Evolutionary conservation across 2,797 vertebrate species (phyloP), one percentile per base, ranked within the genome.

Genomic region (Loris lydekkerianus): DNA sequence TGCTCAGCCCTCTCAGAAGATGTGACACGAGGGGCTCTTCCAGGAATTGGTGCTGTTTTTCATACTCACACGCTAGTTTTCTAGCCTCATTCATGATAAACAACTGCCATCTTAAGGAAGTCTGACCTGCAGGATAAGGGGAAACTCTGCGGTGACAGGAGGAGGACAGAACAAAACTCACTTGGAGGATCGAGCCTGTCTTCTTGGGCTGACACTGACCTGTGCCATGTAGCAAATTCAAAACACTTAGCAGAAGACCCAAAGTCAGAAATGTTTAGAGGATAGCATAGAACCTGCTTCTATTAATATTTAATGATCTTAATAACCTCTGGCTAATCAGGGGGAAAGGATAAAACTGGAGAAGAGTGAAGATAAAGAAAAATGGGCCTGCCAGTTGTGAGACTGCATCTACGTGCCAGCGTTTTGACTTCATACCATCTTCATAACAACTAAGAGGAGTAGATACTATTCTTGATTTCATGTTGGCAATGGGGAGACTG

Each of bases 251-350:
- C 72, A 37, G 92, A 93, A 40, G n/a, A 15, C 40, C 25, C 56
- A 76, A 63, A 84, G 61, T 76, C 14, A 46, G 80, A 93, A 82
- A 65, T 81, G 76, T 40, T 76, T 96, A 18, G 43, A 87, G 23
- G 34, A 25, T 8, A 84, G 17, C n/a, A 20, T 15, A 91, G 75
- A 89, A 77, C 7, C 40, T 92, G n/a, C 13, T 89, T 11, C 61
- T 60, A 53, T 53, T 53, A 53, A 53, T 53, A 82, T 43, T 75
- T 53, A 56, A 84, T n/a, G 63, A 86, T 31, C 43, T 56, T 61
- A 37, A 49, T 77, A 13, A 1, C 20, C 17, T 65, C 69, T 92
- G 87, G 65, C 37, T 93, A 77, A 93, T 82, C n/a, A 60, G 34
- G 58, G 31, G 37, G 34, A 70, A 82, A 80, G 29, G 49, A 82